Evolutionary conservation across 2,113 vertebrate species (phyloP), one percentile per base, ranked within the genome.

Genomic region (Ia io): DNA sequence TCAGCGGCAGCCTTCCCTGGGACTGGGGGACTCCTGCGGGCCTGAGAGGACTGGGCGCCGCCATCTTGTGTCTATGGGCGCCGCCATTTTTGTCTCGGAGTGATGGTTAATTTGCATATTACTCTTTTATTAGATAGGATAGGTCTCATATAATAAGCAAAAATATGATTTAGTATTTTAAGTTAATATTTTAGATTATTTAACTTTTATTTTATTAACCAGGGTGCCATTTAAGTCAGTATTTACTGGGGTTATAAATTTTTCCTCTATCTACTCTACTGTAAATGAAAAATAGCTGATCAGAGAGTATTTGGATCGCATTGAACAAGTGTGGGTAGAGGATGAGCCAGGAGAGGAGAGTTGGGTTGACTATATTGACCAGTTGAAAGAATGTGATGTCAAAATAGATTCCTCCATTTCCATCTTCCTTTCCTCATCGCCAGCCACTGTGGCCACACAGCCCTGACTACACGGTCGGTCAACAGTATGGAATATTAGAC

Each of bases 121-220:
- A n/a, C n/a, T n/a, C n/a, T n/a, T n/a, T n/a, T n/a, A n/a, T n/a
- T n/a, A n/a, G n/a, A n/a, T n/a, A n/a, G n/a, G n/a, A n/a, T 4
- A 53, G 78, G 3, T 89, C 22, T 90, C 40, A 69, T 42, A 78
- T 6, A 83, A 42, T 56, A 73, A 65, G 42, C 23, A 86, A 61
- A 69, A 35, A 14, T 65, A 74, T 82, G 65, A 42, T 84, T 95
- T 91, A 42, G 25, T 86, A 80, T 84, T 91, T 80, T 83, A 85
- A 91, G 44, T 95, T 91, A 53, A 8, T 76, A 44, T 85, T 67
- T 88, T 78, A 23, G 9, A 59, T 78, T 73, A 61, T 32, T 94
- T 91, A 77, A 70, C 17, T 79, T 70, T 79, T 78, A 71, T 78
- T 69, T 79, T 73, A 73, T 90, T 84, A 51, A 32, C 51, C 65